These are phyloP conservation scores for Datnioides undecimradiatus DNA, from an alignment of 2,113 vertebrate genomes.

Conservation along the genomic window DNA sequence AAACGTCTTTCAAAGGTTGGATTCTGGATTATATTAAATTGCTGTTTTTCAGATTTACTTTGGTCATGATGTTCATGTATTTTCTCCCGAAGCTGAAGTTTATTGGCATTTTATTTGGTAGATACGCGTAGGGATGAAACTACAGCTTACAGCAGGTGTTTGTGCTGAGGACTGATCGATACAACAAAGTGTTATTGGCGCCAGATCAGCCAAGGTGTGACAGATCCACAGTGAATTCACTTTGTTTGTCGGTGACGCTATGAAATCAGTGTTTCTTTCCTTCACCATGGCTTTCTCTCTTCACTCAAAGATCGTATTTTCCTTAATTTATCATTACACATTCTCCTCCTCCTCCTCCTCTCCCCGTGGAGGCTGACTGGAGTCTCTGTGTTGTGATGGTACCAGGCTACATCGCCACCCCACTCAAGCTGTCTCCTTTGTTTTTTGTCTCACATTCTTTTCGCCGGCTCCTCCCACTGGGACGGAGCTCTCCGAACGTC, in stretches of 20 bases:
- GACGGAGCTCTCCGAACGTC: conserved; percentile 37
- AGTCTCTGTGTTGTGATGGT: conserved; percentile 71
- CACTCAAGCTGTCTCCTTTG: conserved; percentile 64
- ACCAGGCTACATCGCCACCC: conserved; percentile 69
- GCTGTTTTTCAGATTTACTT: no score
- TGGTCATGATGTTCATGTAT: no score
- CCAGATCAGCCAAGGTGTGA: neutral
- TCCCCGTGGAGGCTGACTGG: conserved; percentile 27
- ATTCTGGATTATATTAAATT: neutral
- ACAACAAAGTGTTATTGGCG: no score
- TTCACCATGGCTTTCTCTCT: no score
- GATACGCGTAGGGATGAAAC: no score
- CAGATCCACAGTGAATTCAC: neutral
- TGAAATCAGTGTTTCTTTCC: neutral
- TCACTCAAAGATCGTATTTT: neutral
- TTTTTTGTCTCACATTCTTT: conserved; percentile 61
- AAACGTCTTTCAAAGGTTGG: neutral
- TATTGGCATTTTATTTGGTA: neutral
- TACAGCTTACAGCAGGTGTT: no score
- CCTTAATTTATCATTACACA: conserved; percentile 1
- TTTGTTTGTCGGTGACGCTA: neutral
- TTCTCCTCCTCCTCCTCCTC: neutral
- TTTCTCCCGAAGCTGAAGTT: no score
- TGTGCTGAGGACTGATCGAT: no score
- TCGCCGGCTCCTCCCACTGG: neutral